Base-by-base conservation (phyloP, 1,140 invertebrate genomes). In the Trichoplusia ni region DNA sequence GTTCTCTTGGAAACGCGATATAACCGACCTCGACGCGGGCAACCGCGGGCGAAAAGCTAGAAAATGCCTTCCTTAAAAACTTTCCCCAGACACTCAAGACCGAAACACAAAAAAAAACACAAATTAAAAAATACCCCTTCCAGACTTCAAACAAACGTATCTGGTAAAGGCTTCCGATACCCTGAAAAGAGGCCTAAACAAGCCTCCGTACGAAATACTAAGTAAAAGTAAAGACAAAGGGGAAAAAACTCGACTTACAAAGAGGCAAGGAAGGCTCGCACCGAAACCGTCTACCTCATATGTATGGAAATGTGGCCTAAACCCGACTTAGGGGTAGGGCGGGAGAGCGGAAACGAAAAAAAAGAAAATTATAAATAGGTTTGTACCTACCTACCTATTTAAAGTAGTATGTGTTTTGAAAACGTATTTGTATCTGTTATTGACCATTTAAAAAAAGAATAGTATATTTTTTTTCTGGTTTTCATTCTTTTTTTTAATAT, bases 241-340 rank as follows among this genome's bases (percentile, higher is more conserved):
- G n/a, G 29, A 49, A 49, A 47, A 47, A 2, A 2, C 46, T 18
- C 25, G 46, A 27, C 25, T 49, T 25, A 47, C 25, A 49, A 49
- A 49, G 35, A 11, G 35, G 13, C 19, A 21, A 14, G 14, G 23
- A 38, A 54, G 31, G 18, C 14, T 54, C 33, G 49, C 13, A 29
- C 27, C 37, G 33, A 37, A 21, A 29, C 16, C 54, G 46, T 68
- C 71, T 73, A 65, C 61, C 76, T 78, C 74, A 73, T 77, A 75
- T 77, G 74, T 75, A 77, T 75, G 77, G 71, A 75, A 77, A 77
- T 77, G 67, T 62, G 70, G 66, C 63, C 70, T 83, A 74, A 81
- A 72, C 77, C 51, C 38, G 38, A 47, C 35, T 64, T 35, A 75
- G 44, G 51, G 47, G 37, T 53, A 25, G 53, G 64, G 37, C 19